Conservation (phyloP, 30 jellyfish, hydroid and myxozoan species). For the Pelagia noctiluca region DNA sequence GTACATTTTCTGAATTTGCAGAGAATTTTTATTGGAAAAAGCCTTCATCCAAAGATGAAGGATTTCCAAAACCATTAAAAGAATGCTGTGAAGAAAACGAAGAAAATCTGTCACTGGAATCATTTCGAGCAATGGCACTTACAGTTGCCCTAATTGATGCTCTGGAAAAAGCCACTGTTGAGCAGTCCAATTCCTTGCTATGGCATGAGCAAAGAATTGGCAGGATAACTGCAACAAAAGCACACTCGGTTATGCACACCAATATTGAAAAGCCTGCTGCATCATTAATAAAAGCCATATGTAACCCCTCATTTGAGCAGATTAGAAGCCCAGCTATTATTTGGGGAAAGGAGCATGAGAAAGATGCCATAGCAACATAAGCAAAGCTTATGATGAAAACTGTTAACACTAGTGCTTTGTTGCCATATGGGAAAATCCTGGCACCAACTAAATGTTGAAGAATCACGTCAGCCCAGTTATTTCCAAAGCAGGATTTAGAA, state of each 20-base stretch:
- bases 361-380: constrained; percentile 21
- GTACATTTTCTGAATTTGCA: constrained; percentile 6
- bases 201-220: constrained; percentile 11
- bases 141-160: constrained; percentile 21
- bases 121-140: constrained; percentile 16
- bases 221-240: constrained; percentile 12
- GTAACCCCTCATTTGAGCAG: constrained; percentile 12
- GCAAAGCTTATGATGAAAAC: background rate
- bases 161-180: too few species aligned
- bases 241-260: constrained; percentile 16
- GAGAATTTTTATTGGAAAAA: constrained; percentile 11
- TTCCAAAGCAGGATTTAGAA: background rate
- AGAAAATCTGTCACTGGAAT: constrained; percentile 9
- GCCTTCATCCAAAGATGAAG: constrained; percentile 14
- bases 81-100: constrained; percentile 16
- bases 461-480: background rate
- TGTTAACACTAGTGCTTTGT: constrained; percentile 11
- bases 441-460: constrained; percentile 13
- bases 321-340: constrained; percentile 9
- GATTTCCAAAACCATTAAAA: constrained; percentile 10
- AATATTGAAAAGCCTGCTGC: constrained; percentile 13
- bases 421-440: constrained; percentile 9
- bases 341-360: constrained; percentile 25
- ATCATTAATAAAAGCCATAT: background rate
- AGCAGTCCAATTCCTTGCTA: constrained; percentile 10